A percentile compares a stretch with the other conserved stretches of the same genome.
Evolutionary conservation across 2,888 invertebrate species (phyloP).

Genomic region (Cheilosia grossa): DNA sequence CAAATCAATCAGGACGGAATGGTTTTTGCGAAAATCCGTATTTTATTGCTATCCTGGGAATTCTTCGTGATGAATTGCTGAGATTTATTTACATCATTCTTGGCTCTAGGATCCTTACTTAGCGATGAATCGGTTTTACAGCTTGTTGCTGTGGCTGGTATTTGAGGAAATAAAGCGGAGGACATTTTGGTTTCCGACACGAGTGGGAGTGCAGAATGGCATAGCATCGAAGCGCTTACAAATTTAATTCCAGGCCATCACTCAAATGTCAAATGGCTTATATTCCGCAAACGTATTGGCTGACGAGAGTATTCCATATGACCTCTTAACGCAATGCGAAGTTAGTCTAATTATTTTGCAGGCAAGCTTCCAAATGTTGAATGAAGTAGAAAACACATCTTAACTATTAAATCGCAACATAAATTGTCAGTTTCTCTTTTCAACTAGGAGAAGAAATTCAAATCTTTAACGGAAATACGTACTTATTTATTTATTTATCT

Average conservation of each 20-base stretch:
- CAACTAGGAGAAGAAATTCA: too few species aligned
- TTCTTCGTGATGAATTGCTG: slow-evolving; percentile 71
- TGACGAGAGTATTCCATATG: too few species aligned
- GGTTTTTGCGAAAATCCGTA: slow-evolving; percentile 58
- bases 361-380: too few species aligned
- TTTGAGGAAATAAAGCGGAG: slow-evolving; percentile 67
- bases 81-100: slow-evolving; percentile 65
- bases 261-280: slow-evolving; percentile 63
- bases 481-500: too few species aligned
- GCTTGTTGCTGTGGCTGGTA: slow-evolving; percentile 1
- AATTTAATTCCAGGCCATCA: slow-evolving; percentile 70
- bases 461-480: too few species aligned
- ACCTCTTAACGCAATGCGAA: too few species aligned
- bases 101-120: slow-evolving; percentile 45
- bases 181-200: slow-evolving; percentile 59
- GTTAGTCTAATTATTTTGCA: too few species aligned
- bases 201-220: background rate
- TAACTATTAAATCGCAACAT: too few species aligned
- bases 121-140: slow-evolving; percentile 25
- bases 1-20: slow-evolving; percentile 72
- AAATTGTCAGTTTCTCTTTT: too few species aligned
- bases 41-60: slow-evolving; percentile 68
- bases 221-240: slow-evolving; percentile 23
- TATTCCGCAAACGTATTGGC: too few species aligned
- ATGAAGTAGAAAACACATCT: too few species aligned